Evolutionary conservation across 2,888 invertebrate species (phyloP).

Genomic region (Dilophus febrilis): DNA sequence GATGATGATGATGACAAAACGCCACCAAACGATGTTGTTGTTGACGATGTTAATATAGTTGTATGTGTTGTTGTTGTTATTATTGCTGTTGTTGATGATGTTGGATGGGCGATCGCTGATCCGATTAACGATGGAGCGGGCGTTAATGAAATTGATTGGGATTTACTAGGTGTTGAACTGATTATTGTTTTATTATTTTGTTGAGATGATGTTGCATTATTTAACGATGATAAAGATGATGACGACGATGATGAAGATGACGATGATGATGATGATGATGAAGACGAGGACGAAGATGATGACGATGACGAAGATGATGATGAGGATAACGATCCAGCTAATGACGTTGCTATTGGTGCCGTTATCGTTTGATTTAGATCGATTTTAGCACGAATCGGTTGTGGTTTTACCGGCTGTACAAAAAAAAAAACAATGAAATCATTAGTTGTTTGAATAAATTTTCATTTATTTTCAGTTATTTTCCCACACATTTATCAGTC

Average conservation of each 20-base stretch:
- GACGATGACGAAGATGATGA: slow-evolving; percentile 19
- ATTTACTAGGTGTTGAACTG: slow-evolving; percentile 31
- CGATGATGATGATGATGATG: slow-evolving; percentile 18
- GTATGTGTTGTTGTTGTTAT: slow-evolving; percentile 17
- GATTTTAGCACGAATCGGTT: slow-evolving; percentile 50
- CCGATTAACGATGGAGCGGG: slow-evolving; percentile 3
- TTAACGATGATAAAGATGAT: slow-evolving; percentile 8
- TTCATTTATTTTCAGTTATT: too few species aligned
- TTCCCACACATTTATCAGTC: too few species aligned
- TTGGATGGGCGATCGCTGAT: slow-evolving; percentile 14
- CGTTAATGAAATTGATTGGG: slow-evolving; percentile 4
- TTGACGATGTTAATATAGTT: slow-evolving; percentile 9
- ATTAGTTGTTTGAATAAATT: background rate
- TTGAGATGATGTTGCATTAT: slow-evolving; percentile 12
- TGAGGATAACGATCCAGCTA: slow-evolving; percentile 31
- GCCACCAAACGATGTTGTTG: too few species aligned
- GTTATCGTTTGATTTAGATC: slow-evolving; percentile 17
- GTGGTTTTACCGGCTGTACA: slow-evolving; percentile 70
- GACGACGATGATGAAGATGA: slow-evolving; percentile 25
- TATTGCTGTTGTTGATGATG: slow-evolving; percentile 17
- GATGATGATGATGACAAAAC: too few species aligned
- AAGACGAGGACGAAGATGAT: slow-evolving; percentile 21
- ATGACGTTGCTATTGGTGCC: slow-evolving; percentile 19
- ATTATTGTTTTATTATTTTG: slow-evolving; percentile 18
- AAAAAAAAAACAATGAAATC: slow-evolving; percentile 8